Evolutionary conservation across 2,797 vertebrate species (phyloP).

Genomic region (Myotis findleyi): DNA sequence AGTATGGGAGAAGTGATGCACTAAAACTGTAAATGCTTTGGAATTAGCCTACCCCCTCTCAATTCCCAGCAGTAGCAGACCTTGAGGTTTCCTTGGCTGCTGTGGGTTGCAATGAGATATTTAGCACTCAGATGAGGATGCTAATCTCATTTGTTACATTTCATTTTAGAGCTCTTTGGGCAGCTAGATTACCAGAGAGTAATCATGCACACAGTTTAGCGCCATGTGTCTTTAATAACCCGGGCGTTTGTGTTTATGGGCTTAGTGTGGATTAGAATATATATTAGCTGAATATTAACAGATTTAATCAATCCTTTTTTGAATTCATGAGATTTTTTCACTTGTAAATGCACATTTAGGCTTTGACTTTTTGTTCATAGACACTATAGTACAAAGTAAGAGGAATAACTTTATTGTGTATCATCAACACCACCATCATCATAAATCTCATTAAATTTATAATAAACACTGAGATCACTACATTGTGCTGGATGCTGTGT

Average conservation of each 20-base stretch:
- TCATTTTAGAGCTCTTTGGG: constrained; percentile 78
- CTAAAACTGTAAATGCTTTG: constrained; percentile 48
- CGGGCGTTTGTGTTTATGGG: background rate
- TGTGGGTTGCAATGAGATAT: constrained; percentile 62
- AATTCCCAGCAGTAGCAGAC: constrained; percentile 25
- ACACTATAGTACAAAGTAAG: background rate
- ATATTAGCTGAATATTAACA: constrained; percentile 42
- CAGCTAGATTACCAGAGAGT: constrained; percentile 76
- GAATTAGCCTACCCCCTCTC: constrained; percentile 20
- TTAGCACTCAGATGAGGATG: constrained; percentile 61
- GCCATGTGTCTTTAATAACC: background rate
- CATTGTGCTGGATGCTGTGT: background rate
- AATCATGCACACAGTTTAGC: background rate
- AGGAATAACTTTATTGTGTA: background rate
- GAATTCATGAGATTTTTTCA: background rate
- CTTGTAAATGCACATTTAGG: background rate
- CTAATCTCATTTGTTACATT: constrained; percentile 78
- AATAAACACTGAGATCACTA: background rate
- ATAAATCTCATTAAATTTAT: background rate
- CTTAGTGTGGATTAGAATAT: constrained; percentile 40
- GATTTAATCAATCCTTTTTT: constrained; percentile 3
- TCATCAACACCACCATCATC: background rate
- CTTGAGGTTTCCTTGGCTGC: constrained; percentile 68
- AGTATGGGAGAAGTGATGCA: background rate
- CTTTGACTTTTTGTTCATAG: background rate